Evolutionary conservation across 2,888 invertebrate species (phyloP), one percentile per base, ranked within the genome.

Genomic region (Heliconius erato): DNA sequence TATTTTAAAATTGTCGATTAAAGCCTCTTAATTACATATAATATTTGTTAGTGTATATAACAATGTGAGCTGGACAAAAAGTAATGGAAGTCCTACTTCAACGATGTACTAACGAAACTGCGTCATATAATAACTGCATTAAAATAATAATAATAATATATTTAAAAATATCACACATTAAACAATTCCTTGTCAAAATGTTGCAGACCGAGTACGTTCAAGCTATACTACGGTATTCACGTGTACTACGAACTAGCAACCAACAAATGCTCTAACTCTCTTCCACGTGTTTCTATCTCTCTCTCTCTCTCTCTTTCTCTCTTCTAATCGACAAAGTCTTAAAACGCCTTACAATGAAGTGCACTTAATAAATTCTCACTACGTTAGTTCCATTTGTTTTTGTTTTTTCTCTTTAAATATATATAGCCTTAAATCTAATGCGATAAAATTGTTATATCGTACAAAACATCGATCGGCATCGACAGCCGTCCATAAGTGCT

Each of bases 331-430:
- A 80, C 11, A 83, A 79, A 65, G 35, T 49, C 85, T 87, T 86
- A 83, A 74, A 72, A 84, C 85, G 87, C 84, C 85, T 88, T 86
- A 89, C 83, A 83, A 87, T 91, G 93, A 95, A 95, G 95, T 95
- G 95, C 95, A 95, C 95, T 95, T 95, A 91, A 93, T 92, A 91
- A 93, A 86, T 91, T 93, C 94, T 93, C 93, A 94, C 94, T 94
- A 93, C 92, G 87, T 88, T 91, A 91, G 88, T 92, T 93, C 87
- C 90, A 86, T 89, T 91, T 87, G 89, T 82, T 92, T 86, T 85
- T 35, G 35, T 88, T 85, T 89, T 87, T 82, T 71, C 88, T 85
- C 88, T 87, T 82, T 35, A 44, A 90, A 89, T 89, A 84, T 88
- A 89, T 89, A 84, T 88, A 76, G 35, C 85, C 88, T 88, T 90